Percentiles rank a stretch among this genome's conserved stretches.
Conservation (phyloP, 2,888 invertebrate genomes). For the Sinohyriopsis cumingii region DNA sequence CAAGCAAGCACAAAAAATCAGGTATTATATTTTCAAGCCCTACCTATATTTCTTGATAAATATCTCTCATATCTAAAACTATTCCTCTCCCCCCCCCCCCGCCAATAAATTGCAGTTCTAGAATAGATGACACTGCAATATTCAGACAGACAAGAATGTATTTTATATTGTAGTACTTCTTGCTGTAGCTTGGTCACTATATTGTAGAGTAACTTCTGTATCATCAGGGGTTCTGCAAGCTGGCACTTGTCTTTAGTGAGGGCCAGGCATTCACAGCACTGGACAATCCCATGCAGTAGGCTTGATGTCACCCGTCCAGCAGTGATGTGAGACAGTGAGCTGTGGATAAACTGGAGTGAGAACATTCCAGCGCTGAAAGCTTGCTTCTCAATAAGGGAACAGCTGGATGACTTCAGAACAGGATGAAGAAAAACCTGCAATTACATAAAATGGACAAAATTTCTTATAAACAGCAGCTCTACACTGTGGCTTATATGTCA, state of each 20-base stretch:
- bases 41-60: too few species aligned
- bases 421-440: constrained; percentile 4
- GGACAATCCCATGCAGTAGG: constrained; percentile 2
- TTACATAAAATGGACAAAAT: background rate
- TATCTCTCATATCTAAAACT: too few species aligned
- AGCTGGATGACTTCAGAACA: background rate
- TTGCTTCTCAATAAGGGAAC: constrained; percentile 2
- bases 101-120: too few species aligned
- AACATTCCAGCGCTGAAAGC: background rate
- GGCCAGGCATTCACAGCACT: constrained; percentile 12
- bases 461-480: too few species aligned
- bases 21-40: too few species aligned
- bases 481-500: too few species aligned
- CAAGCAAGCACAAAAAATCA: too few species aligned
- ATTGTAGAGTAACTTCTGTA: constrained; percentile 17
- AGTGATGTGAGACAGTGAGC: constrained; percentile 1
- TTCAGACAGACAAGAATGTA: background rate
- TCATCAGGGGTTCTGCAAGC: constrained; percentile 6
- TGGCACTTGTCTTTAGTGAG: constrained; percentile 2
- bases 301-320: background rate
- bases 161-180: constrained; percentile 1
- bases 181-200: constrained; percentile 19
- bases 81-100: too few species aligned
- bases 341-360: constrained; percentile 8
- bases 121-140: too few species aligned